Conservation (phyloP, 2,113 vertebrate species). For the Dipodomys spectabilis region DNA sequence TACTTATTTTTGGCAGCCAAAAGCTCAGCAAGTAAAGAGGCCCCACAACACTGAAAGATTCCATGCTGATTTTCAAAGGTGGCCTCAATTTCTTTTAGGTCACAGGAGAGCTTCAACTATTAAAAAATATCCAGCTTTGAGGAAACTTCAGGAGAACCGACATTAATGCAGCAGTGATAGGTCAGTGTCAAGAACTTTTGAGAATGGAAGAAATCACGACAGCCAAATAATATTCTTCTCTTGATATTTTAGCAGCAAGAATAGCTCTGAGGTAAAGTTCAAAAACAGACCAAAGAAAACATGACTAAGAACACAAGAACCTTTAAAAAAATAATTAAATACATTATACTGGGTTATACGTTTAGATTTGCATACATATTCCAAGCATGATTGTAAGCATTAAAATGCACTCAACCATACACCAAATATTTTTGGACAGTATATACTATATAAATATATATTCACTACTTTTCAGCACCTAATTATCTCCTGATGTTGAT, state of each 20-base stretch:
- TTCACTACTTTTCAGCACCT: background rate
- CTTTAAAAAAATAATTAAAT: background rate
- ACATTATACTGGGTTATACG: background rate
- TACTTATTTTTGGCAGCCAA: background rate
- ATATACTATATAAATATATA: too few species aligned
- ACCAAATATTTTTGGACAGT: background rate
- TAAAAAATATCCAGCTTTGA: conserved; percentile 37
- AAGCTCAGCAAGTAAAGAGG: background rate
- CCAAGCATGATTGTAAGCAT: background rate
- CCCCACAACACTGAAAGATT: conserved; percentile 2
- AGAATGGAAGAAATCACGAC: conserved; percentile 29
- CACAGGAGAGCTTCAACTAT: conserved; percentile 48
- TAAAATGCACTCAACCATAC: background rate
- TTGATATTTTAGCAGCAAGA: background rate
- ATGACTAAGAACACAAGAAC: background rate
- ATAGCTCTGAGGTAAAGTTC: conserved; percentile 19
- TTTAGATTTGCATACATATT: background rate
- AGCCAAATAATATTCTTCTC: background rate
- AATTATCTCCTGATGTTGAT: background rate
- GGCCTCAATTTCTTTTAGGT: conserved; percentile 61
- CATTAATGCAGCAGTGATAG: conserved; percentile 1
- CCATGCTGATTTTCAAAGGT: conserved; percentile 47
- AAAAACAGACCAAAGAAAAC: background rate
- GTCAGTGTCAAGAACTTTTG: background rate
- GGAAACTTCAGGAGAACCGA: conserved; percentile 10